These are phyloP conservation scores for Orussus abietinus DNA, from an alignment of 1,140 invertebrate genomes.

Conservation along the genomic window DNA sequence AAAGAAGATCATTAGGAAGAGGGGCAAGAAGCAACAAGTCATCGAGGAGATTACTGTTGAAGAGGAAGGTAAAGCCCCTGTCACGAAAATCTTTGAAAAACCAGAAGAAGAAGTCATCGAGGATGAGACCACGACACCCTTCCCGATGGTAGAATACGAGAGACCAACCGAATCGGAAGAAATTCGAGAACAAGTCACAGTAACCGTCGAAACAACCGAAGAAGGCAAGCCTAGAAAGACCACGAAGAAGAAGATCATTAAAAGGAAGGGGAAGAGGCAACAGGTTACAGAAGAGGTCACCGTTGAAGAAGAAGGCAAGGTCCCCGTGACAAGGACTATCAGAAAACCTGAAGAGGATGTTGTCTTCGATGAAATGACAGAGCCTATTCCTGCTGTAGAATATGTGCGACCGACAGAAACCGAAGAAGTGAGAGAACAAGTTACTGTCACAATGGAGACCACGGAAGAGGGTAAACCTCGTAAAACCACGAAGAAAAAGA, in stretches of 20 bases:
- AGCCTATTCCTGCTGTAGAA: constrained; percentile 11
- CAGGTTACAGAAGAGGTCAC: constrained; percentile 48
- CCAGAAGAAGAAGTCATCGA: constrained; percentile 7
- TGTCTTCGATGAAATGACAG: constrained; percentile 14
- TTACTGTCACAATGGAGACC: constrained; percentile 17
- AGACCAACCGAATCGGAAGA: too few species aligned
- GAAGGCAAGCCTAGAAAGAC: constrained; percentile 17
- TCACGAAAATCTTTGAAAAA: constrained; percentile 10
- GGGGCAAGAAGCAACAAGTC: constrained; percentile 42
- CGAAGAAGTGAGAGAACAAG: constrained; percentile 15
- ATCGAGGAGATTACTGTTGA: constrained; percentile 45
- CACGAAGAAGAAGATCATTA: constrained; percentile 34
- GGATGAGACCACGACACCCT: constrained; percentile 12
- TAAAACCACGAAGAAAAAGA: constrained; percentile 23
- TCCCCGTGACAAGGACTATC: constrained; percentile 37
- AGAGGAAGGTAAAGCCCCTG: constrained; percentile 37
- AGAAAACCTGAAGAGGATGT: constrained; percentile 22
- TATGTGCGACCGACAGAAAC: constrained; percentile 8
- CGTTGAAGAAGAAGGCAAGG: constrained; percentile 47
- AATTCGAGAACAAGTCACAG: too few species aligned
- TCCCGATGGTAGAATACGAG: constrained; percentile 19
- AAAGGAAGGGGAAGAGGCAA: constrained; percentile 43
- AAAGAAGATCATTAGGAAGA: constrained; percentile 44
- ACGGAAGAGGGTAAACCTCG: constrained; percentile 14
- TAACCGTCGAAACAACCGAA: too few species aligned